Conservation (phyloP, 2,113 vertebrate genomes). For the Perca flavescens region DNA sequence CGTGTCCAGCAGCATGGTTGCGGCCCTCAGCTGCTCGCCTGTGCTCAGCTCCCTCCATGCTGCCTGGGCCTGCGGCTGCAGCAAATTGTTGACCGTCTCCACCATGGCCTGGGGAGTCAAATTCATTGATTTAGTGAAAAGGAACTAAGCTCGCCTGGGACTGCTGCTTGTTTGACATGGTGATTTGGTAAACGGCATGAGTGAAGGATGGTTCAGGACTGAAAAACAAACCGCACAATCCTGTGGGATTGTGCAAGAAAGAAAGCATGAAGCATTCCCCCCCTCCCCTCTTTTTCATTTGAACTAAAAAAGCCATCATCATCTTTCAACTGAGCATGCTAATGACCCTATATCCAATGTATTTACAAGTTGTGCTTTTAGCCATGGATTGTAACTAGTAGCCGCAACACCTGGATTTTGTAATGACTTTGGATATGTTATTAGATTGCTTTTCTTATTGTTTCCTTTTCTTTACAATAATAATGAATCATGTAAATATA, state of each 20-base stretch:
- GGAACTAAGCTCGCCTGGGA: constrained; percentile 30
- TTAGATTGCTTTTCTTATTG: constrained; percentile 35
- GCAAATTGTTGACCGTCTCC: constrained; percentile 97
- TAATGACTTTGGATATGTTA: constrained; percentile 12
- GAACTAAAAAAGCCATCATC: constrained; percentile 6
- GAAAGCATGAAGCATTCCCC: not conserved
- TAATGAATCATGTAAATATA: constrained; percentile 70
- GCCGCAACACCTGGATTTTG: constrained; percentile 30
- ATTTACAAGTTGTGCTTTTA: constrained; percentile 24
- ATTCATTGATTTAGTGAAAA: constrained; percentile 55
- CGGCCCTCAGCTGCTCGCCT: constrained; percentile 91
- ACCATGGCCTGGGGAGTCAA: constrained; percentile 93
- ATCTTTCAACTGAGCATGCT: constrained; percentile 26
- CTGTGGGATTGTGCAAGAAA: constrained; percentile 26
- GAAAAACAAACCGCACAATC: constrained; percentile 35
- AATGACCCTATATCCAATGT: constrained; percentile 17
- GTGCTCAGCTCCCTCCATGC: constrained; percentile 93
- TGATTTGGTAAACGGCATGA: constrained; percentile 50
- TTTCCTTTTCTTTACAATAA: constrained; percentile 40
- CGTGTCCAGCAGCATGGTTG: constrained; percentile 95
- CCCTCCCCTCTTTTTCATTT: constrained; percentile 1
- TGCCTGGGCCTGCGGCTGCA: constrained; percentile 92
- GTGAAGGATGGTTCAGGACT: constrained; percentile 30
- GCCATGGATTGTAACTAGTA: constrained; percentile 7
- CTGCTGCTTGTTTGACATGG: constrained; percentile 36